These are phyloP conservation scores for Neopipo cinnamomea DNA, from an alignment of 2,113 vertebrate species.

Conservation along the genomic window DNA sequence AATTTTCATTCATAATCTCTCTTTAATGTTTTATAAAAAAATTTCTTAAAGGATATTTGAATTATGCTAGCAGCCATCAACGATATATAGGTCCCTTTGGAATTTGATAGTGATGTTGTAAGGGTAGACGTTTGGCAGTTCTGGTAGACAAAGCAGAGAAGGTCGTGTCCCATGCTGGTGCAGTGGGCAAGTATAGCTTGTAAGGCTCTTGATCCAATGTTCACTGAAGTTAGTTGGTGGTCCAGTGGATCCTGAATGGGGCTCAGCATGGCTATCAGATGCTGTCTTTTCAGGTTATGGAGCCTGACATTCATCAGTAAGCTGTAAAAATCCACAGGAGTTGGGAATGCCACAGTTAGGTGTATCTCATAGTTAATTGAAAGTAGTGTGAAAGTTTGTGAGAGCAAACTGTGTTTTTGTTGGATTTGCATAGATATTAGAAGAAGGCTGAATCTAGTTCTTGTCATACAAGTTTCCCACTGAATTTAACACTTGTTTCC, in stretches of 20 bases:
- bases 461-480: neutral
- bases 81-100: neutral
- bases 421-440: neutral
- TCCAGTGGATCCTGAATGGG: neutral
- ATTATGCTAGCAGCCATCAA: neutral
- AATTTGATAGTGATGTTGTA: neutral
- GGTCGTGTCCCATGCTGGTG: accelerated
- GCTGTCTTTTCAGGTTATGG: neutral
- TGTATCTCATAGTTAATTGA: neutral
- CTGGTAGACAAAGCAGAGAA: neutral
- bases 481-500: neutral
- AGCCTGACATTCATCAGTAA: neutral
- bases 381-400: neutral
- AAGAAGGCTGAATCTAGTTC: neutral
- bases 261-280: neutral
- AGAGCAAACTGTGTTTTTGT: neutral
- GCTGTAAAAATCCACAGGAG: neutral
- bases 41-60: neutral
- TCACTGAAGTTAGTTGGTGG: neutral
- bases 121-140: neutral
- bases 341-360: neutral
- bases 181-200: neutral
- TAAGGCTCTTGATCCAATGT: neutral
- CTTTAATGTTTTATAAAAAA: neutral
- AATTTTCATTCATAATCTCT: neutral